Evolutionary conservation across 2,797 vertebrate species (phyloP).

Genomic region (Coendou prehensilis): DNA sequence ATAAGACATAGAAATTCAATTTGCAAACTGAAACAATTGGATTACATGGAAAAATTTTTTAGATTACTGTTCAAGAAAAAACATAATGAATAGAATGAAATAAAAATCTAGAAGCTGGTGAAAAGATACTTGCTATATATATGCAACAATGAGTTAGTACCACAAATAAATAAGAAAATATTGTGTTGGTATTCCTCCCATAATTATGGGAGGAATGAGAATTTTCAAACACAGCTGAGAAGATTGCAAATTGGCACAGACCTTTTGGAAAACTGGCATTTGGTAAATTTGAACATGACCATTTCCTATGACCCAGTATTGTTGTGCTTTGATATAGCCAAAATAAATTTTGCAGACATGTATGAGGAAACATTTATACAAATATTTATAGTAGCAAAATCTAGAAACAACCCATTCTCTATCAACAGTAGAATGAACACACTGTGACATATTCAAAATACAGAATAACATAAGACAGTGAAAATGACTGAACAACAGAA

Average conservation of each 20-base stretch:
- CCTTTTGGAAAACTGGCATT: conserved; percentile 3
- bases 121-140: neutral
- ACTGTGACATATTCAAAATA: neutral
- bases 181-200: neutral
- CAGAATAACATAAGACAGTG: neutral
- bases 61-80: neutral
- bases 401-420: neutral
- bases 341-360: neutral
- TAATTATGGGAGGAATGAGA: neutral
- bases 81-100: neutral
- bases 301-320: neutral
- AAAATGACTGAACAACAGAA: neutral
- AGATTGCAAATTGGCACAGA: neutral
- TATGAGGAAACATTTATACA: neutral
- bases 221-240: neutral
- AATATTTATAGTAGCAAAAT: neutral
- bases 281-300: neutral
- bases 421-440: neutral
- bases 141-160: neutral
- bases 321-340: neutral
- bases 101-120: neutral
- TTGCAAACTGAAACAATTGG: neutral
- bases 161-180: neutral
- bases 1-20: neutral
- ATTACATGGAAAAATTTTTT: neutral